Base-by-base conservation (phyloP, 1,140 invertebrate species). In the Lordiphosa collinella region DNA sequence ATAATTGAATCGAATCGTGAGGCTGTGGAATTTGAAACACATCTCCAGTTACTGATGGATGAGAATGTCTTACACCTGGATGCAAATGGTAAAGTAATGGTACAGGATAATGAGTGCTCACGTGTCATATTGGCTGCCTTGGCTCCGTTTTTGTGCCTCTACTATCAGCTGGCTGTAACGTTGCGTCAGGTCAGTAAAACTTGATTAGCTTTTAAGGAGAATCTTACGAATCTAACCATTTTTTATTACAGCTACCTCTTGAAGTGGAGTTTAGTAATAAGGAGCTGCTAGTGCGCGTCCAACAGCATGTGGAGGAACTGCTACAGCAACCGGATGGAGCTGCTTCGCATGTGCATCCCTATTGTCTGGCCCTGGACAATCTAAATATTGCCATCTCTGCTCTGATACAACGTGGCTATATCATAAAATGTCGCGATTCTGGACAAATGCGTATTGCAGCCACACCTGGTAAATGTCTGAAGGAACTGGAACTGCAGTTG, bases 321-420 rank as follows among this genome's bases (percentile, higher is more conserved):
- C 69, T 90, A 0, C 86, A 86, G 22, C 69, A 54, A 55, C 82
- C 58, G 46, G 78, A 73, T 2, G 76, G 65, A 0, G 43, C 61
- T 22, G 72, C 76, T 2, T 44, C 51, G 1, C 88, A 90, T 55
- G 86, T 91, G 2, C 92, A 92, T 87, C 92, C 92, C 0, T 93
- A 93, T 89, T 91, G 90, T 58, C 86, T 93, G 22, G 92, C 91
- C 32, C 87, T 93, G 55, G 92, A 93, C 62, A 90, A 89, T 32
- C 87, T 91, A 4, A 87, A 79, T 37, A 88, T 85, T 16, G 88
- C 88, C 29, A 66, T 89, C 10, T 56, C 73, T 38, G 79, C 88
- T 4, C 56, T 89, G 0, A 64, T 87, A 6, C 86, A 88, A 47
- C 43, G 59, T 13, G 78, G 71, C 4, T 87, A 82, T 60, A 18